Conservation (phyloP, 2,113 vertebrate species). For the Vulpes lagopus region DNA sequence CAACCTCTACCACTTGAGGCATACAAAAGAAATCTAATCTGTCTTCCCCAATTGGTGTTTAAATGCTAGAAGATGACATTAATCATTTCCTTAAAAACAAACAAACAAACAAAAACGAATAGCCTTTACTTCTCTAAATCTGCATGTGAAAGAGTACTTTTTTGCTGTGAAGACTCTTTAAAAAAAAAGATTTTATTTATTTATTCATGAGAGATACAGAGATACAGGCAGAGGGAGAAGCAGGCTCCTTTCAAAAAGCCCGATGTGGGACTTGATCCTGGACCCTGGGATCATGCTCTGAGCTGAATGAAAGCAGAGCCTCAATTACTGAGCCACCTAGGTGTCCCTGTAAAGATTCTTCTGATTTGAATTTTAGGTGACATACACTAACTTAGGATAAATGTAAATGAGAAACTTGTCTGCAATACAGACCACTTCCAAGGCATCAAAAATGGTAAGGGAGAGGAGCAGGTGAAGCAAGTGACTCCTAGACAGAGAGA, state of each 20-base stretch:
- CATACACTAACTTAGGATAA: neutral
- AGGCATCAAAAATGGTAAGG: neutral
- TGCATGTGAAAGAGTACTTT: neutral
- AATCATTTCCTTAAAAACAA: neutral
- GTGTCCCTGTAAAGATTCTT: neutral
- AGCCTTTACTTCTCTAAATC: neutral
- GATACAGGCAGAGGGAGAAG: too few relatives aligned
- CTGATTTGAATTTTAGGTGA: neutral
- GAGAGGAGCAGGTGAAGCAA: neutral
- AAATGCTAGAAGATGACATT: slow-evolving; percentile 15
- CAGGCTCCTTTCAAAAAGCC: too few relatives aligned
- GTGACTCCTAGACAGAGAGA: neutral
- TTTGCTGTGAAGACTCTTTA: neutral
- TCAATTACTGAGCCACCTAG: too few relatives aligned
- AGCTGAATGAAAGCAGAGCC: too few relatives aligned
- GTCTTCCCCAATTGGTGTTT: slow-evolving; percentile 28
- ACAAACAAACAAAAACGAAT: neutral
- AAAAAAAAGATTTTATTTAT: too few relatives aligned
- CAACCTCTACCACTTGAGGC: neutral
- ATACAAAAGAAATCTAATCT: neutral
- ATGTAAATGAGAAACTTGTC: neutral
- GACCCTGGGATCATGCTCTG: too few relatives aligned
- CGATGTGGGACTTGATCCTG: too few relatives aligned
- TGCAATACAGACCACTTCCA: neutral
- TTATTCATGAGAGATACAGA: too few relatives aligned